Evolutionary conservation across 2,888 invertebrate species (phyloP).

Genomic region (Tetrapedia diversipes): DNA sequence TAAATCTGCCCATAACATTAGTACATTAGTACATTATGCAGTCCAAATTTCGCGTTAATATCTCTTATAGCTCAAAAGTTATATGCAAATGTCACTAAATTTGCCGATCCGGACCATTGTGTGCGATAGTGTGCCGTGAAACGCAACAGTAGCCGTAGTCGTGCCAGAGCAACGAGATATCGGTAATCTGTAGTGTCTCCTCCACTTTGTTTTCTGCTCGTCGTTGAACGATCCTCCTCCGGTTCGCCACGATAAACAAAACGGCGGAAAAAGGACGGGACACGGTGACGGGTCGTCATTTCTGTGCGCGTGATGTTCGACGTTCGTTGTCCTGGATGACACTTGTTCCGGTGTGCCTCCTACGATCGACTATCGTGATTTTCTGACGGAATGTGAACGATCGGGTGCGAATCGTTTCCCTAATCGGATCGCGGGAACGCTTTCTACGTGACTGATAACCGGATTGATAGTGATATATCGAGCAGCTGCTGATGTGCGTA

Average conservation of each 20-base stretch:
- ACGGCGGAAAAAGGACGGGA: not conserved
- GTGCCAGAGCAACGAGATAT: constrained; percentile 40
- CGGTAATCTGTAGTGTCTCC: constrained; percentile 35
- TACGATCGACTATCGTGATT: too few relatives aligned
- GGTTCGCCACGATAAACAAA: constrained; percentile 10
- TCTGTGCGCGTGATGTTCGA: not conserved
- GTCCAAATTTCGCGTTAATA: too few relatives aligned
- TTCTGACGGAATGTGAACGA: not conserved
- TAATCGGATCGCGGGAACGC: not conserved
- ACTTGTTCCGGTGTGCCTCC: too few relatives aligned
- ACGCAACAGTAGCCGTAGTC: constrained; percentile 21
- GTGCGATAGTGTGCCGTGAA: not conserved
- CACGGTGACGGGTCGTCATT: not conserved
- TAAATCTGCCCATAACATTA: too few relatives aligned
- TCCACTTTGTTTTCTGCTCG: constrained; percentile 8
- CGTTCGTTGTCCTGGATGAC: not conserved
- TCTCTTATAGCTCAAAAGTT: too few relatives aligned
- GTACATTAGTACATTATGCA: too few relatives aligned
- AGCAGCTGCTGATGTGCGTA: not conserved
- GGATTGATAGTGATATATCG: constrained; percentile 27
- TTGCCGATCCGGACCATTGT: not conserved
- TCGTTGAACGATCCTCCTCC: constrained; percentile 7
- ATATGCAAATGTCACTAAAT: too few relatives aligned
- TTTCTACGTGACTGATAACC: constrained; percentile 26
- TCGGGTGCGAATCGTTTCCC: not conserved